A percentile compares a stretch with the other conserved stretches of the same genome.
phyloP scores from a whole-genome alignment of 2,888 invertebrate genomes.

The Colostygia pectinataria region DNA sequence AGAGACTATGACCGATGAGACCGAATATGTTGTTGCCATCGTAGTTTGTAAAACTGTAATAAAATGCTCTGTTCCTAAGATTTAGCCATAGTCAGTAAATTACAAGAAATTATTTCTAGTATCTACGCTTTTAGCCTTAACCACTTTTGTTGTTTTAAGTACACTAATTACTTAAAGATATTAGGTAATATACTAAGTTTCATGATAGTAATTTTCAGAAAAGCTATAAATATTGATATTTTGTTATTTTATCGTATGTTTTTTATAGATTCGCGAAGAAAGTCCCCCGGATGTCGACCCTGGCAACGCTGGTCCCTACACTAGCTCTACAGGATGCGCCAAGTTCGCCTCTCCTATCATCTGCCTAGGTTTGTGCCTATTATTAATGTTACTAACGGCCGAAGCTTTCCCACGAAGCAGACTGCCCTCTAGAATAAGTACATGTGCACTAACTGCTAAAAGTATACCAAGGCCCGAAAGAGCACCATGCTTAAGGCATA shows the following conservation, averaged over 20 bases:
- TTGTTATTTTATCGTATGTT: constrained; percentile 5
- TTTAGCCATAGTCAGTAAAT: too few relatives aligned
- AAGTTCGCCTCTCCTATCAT: constrained; percentile 63
- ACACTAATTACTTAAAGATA: too few relatives aligned
- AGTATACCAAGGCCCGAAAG: constrained; percentile 60
- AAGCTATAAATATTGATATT: too few relatives aligned
- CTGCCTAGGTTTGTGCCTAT: constrained; percentile 81
- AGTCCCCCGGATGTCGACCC: constrained; percentile 49
- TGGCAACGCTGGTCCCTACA: constrained; percentile 48
- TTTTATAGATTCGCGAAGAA: constrained; percentile 71
- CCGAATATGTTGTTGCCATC: too few relatives aligned
- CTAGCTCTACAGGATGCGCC: constrained; percentile 58
- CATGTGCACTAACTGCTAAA: constrained; percentile 75
- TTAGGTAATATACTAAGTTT: too few relatives aligned
- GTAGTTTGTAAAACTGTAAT: background rate
- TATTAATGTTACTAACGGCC: constrained; percentile 64
- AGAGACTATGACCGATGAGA: too few relatives aligned
- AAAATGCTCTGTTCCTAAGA: background rate
- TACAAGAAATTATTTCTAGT: too few relatives aligned
- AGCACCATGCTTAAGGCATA: constrained; percentile 58
- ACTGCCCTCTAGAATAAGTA: constrained; percentile 58
- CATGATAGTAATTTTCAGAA: too few relatives aligned
- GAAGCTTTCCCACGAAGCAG: constrained; percentile 55
- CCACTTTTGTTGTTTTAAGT: too few relatives aligned
- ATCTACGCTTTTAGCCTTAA: too few relatives aligned